Conservation (phyloP, 2,113 vertebrate genomes). For the Bolborhynchus lineola region DNA sequence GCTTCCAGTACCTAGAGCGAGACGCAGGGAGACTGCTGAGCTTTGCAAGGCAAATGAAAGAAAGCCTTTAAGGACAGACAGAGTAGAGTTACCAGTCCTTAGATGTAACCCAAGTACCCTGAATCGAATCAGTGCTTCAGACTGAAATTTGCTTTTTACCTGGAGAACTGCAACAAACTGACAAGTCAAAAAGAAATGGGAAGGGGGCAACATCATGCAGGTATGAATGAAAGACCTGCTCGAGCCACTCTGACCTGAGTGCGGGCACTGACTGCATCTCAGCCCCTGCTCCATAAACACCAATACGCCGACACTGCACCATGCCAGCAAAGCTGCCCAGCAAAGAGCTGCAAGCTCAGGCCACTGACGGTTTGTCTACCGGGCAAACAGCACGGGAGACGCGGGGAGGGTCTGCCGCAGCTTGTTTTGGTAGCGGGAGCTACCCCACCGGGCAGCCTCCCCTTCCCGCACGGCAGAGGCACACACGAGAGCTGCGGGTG, state of each 20-base stretch:
- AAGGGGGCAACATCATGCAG: neutral
- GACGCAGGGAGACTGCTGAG: neutral
- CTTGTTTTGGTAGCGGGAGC: neutral
- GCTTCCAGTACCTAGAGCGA: neutral
- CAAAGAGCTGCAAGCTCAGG: rapidly evolving
- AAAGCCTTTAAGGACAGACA: neutral
- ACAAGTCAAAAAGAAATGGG: neutral
- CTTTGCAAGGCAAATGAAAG: conserved; percentile 31
- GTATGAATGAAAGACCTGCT: neutral
- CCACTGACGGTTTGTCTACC: neutral
- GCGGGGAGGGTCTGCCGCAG: neutral
- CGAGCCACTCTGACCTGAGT: rapidly evolving
- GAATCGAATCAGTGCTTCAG: neutral
- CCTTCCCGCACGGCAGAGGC: conserved; percentile 21
- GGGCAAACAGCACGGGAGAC: neutral
- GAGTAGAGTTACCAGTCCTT: conserved; percentile 11
- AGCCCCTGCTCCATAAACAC: neutral
- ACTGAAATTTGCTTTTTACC: neutral
- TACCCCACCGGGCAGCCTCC: neutral
- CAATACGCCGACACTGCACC: rapidly evolving
- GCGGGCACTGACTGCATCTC: rapidly evolving
- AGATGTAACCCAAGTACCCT: neutral
- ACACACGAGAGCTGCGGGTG: conserved; percentile 46
- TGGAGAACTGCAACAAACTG: neutral
- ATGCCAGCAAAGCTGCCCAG: neutral